phyloP scores from a whole-genome alignment of 2,888 invertebrate species.

The Trachelus iudaicus region DNA sequence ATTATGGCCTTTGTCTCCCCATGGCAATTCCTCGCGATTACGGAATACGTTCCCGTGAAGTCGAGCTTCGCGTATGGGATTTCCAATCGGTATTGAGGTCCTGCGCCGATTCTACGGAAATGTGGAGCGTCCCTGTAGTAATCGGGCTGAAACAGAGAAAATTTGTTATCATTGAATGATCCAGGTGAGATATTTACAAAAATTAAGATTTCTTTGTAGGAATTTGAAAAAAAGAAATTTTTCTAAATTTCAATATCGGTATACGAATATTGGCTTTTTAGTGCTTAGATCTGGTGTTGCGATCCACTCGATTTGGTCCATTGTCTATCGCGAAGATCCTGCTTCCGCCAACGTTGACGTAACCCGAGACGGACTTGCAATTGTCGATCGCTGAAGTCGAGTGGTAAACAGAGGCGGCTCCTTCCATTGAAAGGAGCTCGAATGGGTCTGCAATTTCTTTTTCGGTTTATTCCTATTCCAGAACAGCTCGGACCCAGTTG shows the following conservation, averaged over 20 bases:
- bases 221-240: background rate
- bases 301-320: background rate
- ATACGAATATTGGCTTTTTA: background rate
- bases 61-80: slow-evolving; percentile 88
- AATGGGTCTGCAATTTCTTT: background rate
- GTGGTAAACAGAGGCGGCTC: background rate
- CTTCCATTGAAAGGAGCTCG: background rate
- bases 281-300: background rate
- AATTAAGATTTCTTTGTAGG: background rate
- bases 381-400: background rate
- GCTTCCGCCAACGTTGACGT: background rate
- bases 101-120: slow-evolving; percentile 80
- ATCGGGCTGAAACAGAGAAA: slow-evolving; percentile 75
- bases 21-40: slow-evolving; percentile 84
- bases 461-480: background rate
- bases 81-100: slow-evolving; percentile 85
- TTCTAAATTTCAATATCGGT: too few relatives aligned
- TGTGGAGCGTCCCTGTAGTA: slow-evolving; percentile 88
- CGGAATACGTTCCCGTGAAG: slow-evolving; percentile 88
- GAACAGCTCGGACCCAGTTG: background rate
- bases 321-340: background rate
- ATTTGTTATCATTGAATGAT: too few relatives aligned
- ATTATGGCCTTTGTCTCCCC: slow-evolving; percentile 89
- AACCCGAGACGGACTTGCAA: background rate
- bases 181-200: too few relatives aligned